Evolutionary conservation across 2,888 invertebrate genomes (phyloP), one percentile per base, ranked within the genome.

Genomic region (Polydrusus cervinus): DNA sequence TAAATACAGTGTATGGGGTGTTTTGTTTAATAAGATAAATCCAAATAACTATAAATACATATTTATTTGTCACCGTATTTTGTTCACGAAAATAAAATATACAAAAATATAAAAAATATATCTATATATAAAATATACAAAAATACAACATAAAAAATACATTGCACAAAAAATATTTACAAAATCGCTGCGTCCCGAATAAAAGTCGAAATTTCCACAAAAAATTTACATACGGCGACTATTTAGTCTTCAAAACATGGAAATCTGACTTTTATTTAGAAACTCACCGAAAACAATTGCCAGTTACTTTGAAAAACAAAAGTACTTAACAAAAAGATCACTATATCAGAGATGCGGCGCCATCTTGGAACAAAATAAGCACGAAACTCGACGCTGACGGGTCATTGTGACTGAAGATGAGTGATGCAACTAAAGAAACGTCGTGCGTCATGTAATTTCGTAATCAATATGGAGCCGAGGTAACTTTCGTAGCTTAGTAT

Each of bases 151-250:
- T 78, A 80, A 9, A 34, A 77, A 70, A 79, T 81, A 83, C 82
- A 85, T 84, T 84, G 84, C 84, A 84, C 84, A 79, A 77, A 79
- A n/a, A 77, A 64, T 85, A 84, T 86, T 82, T 85, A 85, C 84
- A 85, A 82, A 76, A 70, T 47, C 71, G 18, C 69, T 10, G 20
- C 16, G 45, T 51, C 45, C 71, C 45, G 45, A 57, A 49, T 45
- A 69, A 76, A 69, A 66, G 53, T 51, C n/a, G 8, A 13, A 20
- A 38, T 47, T 38, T 72, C 72, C 64, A 62, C 57, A 66, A 71
- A 67, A 51, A 55, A 55, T 67, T 51, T 74, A 62, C 53, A 70
- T 77, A 78, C 77, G 76, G 74, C 74, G 72, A 77, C 72, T 76
- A 74, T 79, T 79, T 75, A 81, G 81, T 81, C 82, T 82, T 81